Evolutionary conservation across 2,113 vertebrate genomes (phyloP), one percentile per base, ranked within the genome.

Genomic region (Brachypodius melanocephalos): DNA sequence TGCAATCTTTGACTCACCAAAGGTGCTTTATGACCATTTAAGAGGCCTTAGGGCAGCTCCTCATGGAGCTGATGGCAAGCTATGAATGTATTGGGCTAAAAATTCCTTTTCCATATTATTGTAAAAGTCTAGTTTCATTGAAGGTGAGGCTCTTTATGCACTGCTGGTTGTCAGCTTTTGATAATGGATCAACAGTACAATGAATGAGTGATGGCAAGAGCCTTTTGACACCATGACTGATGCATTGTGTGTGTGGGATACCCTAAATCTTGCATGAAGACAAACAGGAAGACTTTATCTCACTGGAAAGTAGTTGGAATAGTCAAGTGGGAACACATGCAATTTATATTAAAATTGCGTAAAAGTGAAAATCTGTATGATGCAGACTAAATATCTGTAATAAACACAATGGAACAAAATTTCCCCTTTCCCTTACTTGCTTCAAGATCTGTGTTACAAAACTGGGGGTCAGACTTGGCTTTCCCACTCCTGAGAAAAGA

Each of bases 201-300:
- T 19, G 34, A 51, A 25, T 0, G 0, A 61, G 45, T 2, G 1
- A 67, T 17, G 25, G 24, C 10, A 91, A 71, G 34, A 55, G 10
- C 3, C 12, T 86, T 74, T 71, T 38, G 51, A 32, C 14, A 31
- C 18, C 48, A 18, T 3, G 34, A 54, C 3, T 34, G 15, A 57
- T 31, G 8, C 2, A 38, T 8, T 71, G 8, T 17, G 1, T 42
- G 3, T 18, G 13, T 4, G 18, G 32, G 24, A 14, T 15, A 28
- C 7, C n/a, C 31, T 22, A n/a, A 5, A 24, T 18, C 20, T 59
- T 73, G 13, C 29, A 73, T 3, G 2, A 31, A 57, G 8, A 13
- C 6, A 75, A n/a, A 49, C 8, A 34, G 13, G 5, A 16, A 54
- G 18, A 20, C 14, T 62, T 55, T 19, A 4, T 46, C 28, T 52